A percentile compares a stretch with the other conserved stretches of the same genome.
Evolutionary conservation across 2,113 vertebrate species (phyloP).

Genomic region (Prunella fulvescens): DNA sequence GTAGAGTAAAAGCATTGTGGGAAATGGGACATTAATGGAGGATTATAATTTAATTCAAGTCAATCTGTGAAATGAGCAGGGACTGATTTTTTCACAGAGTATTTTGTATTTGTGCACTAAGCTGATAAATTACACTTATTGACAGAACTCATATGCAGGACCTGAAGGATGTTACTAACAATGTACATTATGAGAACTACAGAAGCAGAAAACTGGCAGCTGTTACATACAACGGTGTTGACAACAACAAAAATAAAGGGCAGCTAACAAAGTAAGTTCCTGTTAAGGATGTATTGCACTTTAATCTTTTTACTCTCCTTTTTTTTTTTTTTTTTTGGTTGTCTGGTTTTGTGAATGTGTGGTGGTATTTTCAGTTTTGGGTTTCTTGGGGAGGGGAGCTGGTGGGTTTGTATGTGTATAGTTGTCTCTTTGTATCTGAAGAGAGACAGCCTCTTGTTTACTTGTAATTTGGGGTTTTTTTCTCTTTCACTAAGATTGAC

Average conservation of each 20-base stretch:
- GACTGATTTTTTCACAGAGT: background rate
- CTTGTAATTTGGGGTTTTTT: background rate
- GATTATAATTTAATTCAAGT: background rate
- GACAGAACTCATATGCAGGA: conserved; percentile 98
- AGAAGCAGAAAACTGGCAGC: conserved; percentile 96
- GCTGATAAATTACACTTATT: background rate
- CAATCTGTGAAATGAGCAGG: background rate
- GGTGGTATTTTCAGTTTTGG: background rate
- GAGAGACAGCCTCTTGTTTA: background rate
- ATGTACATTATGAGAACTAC: conserved; percentile 99
- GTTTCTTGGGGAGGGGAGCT: background rate
- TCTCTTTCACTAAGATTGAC: background rate
- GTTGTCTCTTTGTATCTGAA: background rate
- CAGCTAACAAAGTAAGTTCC: conserved; percentile 93
- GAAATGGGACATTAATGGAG: background rate
- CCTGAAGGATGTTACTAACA: conserved; percentile 98
- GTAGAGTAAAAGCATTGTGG: background rate
- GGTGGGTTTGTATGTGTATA: background rate
- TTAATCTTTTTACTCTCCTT: background rate
- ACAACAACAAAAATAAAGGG: conserved; percentile 95
- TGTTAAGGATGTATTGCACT: background rate
- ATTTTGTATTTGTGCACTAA: background rate
- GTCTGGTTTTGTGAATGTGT: background rate
- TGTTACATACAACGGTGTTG: conserved; percentile 95
- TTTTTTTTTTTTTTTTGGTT: background rate